Evolutionary conservation across 2,888 invertebrate genomes (phyloP), one percentile per base, ranked within the genome.

Genomic region (Macrophya annulata): DNA sequence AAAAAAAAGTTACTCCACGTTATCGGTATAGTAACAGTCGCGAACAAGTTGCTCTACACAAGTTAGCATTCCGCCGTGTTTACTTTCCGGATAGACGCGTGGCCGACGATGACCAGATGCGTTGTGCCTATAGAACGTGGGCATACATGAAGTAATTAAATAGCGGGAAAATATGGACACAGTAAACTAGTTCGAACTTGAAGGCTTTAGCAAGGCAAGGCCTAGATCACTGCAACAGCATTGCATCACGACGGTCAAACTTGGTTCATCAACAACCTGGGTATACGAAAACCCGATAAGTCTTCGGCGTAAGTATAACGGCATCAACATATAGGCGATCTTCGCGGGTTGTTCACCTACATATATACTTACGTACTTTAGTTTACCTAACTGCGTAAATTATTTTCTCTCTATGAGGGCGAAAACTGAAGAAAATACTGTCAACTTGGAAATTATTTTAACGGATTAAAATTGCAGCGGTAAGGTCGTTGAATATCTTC

Each of bases 261-360:
- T 15, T 37, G 68, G 68, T 68, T 68, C 68, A 17, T 68, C 68
- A 37, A 37, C 68, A 17, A 17, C 68, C 31, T 68, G 9, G 25
- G 17, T 62, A 31, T 31, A 59, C 51, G 59, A 81, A 81, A 79
- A 40, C 15, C 43, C 81, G 59, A 81, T 43, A 81, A 81, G 81
- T 81, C 81, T 59, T 37, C 12, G 81, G 62, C 59, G 62, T 45
- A 31, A 31, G 10, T 76, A 21, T 81, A 81, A 81, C 81, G 81
- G 62, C 81, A 62, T 62, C 43, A 55, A 8, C 25, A 12, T 31
- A 4, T 15, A 17, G 8, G 43, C 81, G 25, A 81, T 37, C 45
- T 5, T 43, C 21, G 59, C 79, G 48, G 76, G 76, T 74, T 55
- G 79, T 79, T 59, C 79, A 55, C 59, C 59, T 59, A 79, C 55